phyloP scores from a whole-genome alignment of 2,888 invertebrate genomes.

The Pyrochroa serraticornis region DNA sequence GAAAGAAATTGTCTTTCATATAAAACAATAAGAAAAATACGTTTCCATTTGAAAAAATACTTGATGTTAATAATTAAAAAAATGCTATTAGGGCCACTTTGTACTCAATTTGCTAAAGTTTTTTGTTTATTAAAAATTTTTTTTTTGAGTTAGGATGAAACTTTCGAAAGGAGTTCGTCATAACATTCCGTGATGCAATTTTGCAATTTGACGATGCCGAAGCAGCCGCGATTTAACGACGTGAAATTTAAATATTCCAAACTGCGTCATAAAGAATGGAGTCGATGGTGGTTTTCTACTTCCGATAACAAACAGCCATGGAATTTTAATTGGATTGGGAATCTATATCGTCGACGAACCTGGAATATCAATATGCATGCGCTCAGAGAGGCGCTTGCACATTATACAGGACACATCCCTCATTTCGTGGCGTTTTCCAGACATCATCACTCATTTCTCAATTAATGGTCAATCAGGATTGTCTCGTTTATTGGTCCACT shows the following conservation, averaged over 20 bases:
- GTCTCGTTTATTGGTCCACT: no score
- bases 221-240: constrained; percentile 17
- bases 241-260: constrained; percentile 28
- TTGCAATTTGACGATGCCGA: constrained; percentile 15
- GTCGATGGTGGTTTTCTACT: constrained; percentile 19
- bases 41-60: no score
- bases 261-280: constrained; percentile 22
- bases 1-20: no score
- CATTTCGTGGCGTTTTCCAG: constrained; percentile 1
- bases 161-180: no score
- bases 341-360: constrained; percentile 26
- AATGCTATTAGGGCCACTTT: no score
- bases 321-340: constrained; percentile 30
- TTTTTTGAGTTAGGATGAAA: no score
- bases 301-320: constrained; percentile 28
- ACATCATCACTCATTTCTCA: no score
- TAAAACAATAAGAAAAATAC: no score
- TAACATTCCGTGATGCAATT: background rate
- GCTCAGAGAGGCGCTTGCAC: constrained; percentile 1
- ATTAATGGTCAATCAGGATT: no score
- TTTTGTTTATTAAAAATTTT: no score
- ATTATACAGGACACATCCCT: constrained; percentile 6
- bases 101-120: no score
- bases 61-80: no score
- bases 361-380: constrained; percentile 22